Conservation (phyloP, 2,888 invertebrate species). For the Oligia latruncula region DNA sequence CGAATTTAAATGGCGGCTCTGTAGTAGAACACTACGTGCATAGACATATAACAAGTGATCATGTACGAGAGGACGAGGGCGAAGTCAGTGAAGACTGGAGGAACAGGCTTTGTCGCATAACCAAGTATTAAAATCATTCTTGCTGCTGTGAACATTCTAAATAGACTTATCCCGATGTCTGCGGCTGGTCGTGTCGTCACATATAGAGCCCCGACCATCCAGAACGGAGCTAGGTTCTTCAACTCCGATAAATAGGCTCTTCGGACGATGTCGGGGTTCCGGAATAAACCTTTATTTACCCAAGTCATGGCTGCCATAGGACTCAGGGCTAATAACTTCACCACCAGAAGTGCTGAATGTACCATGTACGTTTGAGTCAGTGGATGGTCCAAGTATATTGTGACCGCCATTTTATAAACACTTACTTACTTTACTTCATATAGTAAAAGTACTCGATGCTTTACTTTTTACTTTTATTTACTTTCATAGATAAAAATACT, state of each 20-base stretch:
- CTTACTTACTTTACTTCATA: not conserved
- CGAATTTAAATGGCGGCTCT: conserved; percentile 65
- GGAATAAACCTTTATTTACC: conserved; percentile 75
- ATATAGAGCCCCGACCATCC: conserved; percentile 78
- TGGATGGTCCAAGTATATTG: conserved; percentile 72
- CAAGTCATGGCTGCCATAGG: conserved; percentile 78
- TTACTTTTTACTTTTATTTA: not conserved
- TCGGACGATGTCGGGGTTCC: conserved; percentile 71
- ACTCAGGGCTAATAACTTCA: conserved; percentile 75
- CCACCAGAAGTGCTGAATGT: conserved; percentile 76
- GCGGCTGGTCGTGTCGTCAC: conserved; percentile 71
- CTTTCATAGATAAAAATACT: too few species aligned
- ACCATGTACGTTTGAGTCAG: conserved; percentile 76
- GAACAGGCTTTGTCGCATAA: conserved; percentile 71
- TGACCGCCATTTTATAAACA: conserved; percentile 61
- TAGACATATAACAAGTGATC: conserved; percentile 79
- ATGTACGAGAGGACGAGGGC: conserved; percentile 74
- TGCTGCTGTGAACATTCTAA: conserved; percentile 71
- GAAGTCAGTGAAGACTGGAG: conserved; percentile 72
- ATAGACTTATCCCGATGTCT: conserved; percentile 68
- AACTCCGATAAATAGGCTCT: conserved; percentile 79
- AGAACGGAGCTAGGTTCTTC: conserved; percentile 79
- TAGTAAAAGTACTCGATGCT: not conserved
- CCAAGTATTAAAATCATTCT: conserved; percentile 73
- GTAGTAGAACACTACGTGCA: conserved; percentile 73